Base-by-base conservation (phyloP, 2,888 invertebrate genomes). In the Hypena proboscidalis region DNA sequence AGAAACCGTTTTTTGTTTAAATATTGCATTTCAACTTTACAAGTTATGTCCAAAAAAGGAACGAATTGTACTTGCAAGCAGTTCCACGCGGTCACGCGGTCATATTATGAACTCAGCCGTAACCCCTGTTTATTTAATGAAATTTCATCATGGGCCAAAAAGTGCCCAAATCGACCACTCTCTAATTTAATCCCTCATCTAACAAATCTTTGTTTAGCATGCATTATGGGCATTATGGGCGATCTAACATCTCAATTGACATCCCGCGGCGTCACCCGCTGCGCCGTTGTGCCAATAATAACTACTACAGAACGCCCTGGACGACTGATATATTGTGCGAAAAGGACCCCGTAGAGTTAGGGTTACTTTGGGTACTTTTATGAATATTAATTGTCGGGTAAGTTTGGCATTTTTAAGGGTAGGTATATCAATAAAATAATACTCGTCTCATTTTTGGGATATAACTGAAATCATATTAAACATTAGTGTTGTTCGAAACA, bases 211-310 rank as follows among this genome's bases (percentile, higher is more conserved):
- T 45, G 25, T 38, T 38, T 44, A 38, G 37, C 3, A 5, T 5
- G 29, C 43, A 37, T 23, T 17, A 19, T 15, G 20, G 20, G 23
- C 42, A 36, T 42, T 38, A 34, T 33, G 38, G 9, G 27, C 21
- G 44, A 30, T 30, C 44, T 49, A 57, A 68, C 71, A 62, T 72
- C 70, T 71, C 67, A 61, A 65, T 61, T 48, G 68, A 45, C 60
- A 60, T 50, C 73, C 70, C 62, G 73, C 57, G 45, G 70, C 48
- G 71, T 23, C 34, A 53, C 77, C 70, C 50, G 76, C 67, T 63
- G 76, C 8, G 60, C 59, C 67, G 71, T 70, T 75, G 72, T 75
- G 58, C 59, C 59, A 36, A 40, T 22, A 31, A 37, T 33, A 19
- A 41, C 44, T 39, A 39, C 44, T 33, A 33, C 22, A 33, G 47